Evolutionary conservation across 2,888 invertebrate genomes (phyloP).

Genomic region (Spicauda simplicius): DNA sequence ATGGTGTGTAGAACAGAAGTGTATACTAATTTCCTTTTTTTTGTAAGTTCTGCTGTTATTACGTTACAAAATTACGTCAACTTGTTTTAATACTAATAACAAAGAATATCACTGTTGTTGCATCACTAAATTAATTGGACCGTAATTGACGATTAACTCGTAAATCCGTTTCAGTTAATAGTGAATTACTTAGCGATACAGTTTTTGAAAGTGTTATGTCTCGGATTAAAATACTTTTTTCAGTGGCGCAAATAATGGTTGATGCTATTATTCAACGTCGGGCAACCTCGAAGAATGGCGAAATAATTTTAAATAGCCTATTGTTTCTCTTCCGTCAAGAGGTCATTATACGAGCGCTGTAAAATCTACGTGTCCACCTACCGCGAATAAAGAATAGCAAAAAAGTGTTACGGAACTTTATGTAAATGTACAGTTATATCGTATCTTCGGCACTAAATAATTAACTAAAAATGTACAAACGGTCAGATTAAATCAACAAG

Average conservation of each 20-base stretch:
- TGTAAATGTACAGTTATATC: background rate
- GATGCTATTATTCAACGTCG: conserved; percentile 31
- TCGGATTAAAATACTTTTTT: conserved; percentile 21
- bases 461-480: too few species aligned
- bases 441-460: too few species aligned
- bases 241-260: conserved; percentile 18
- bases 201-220: conserved; percentile 37
- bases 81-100: background rate
- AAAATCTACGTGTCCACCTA: conserved; percentile 5
- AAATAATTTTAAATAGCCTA: conserved; percentile 66
- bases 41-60: background rate
- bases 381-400: conserved; percentile 1
- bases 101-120: conserved; percentile 10
- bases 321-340: conserved; percentile 67
- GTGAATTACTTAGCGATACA: conserved; percentile 16
- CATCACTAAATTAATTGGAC: conserved; percentile 29
- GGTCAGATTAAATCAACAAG: too few species aligned
- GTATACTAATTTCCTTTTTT: too few species aligned
- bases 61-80: background rate
- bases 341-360: conserved; percentile 36
- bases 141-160: conserved; percentile 13
- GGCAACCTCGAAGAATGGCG: conserved; percentile 48
- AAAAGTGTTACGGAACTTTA: background rate
- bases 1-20: too few species aligned
- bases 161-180: conserved; percentile 4